These are phyloP conservation scores for Ambastaia sidthimunki DNA, from an alignment of 2,797 vertebrate genomes.

Conservation along the genomic window DNA sequence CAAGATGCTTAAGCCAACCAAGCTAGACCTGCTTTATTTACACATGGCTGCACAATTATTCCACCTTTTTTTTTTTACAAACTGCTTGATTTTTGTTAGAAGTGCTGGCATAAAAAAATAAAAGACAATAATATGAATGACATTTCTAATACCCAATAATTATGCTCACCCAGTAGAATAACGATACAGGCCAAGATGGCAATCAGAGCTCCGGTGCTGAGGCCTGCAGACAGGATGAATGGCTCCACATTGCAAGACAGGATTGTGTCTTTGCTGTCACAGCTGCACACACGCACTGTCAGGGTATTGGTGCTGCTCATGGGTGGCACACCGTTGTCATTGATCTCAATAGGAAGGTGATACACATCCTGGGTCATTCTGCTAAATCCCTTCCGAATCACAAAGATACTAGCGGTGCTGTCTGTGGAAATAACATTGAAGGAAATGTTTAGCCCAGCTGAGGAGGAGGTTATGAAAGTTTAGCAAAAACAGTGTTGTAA, in stretches of 20 bases:
- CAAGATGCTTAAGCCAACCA: constrained; percentile 12
- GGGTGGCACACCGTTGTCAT: constrained; percentile 86
- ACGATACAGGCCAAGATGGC: constrained; percentile 97
- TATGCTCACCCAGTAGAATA: constrained; percentile 87
- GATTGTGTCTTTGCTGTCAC: constrained; percentile 83
- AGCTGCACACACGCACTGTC: constrained; percentile 91
- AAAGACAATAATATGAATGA: too few relatives aligned
- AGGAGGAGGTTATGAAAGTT: background rate
- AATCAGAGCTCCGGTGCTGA: constrained; percentile 93
- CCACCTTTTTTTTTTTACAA: background rate
- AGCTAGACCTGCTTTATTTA: constrained; percentile 4
- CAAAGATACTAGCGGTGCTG: constrained; percentile 88
- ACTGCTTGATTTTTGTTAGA: background rate
- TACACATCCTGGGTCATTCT: constrained; percentile 90
- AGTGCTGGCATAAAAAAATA: too few relatives aligned
- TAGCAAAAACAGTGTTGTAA: background rate
- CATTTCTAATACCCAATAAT: background rate
- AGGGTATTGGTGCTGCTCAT: constrained; percentile 94
- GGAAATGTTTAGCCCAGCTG: background rate
- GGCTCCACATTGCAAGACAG: constrained; percentile 92
- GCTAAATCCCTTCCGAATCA: constrained; percentile 89
- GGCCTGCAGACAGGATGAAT: constrained; percentile 86
- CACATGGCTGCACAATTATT: constrained; percentile 15
- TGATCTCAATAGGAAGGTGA: constrained; percentile 91
- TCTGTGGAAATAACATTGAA: constrained; percentile 74